Base-by-base conservation (phyloP, 1,140 invertebrate species). In the Ceratoteleas bidentatus region DNA sequence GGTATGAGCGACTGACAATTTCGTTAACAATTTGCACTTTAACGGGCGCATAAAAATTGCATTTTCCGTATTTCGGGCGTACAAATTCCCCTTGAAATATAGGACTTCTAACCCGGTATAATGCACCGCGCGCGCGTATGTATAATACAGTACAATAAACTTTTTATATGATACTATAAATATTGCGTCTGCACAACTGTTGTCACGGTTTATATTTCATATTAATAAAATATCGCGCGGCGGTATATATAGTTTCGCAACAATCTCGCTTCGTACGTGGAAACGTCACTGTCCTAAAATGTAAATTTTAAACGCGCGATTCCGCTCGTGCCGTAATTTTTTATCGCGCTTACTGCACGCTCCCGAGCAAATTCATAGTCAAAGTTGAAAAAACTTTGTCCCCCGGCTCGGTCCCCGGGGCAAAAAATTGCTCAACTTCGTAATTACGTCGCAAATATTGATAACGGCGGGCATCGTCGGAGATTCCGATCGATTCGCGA, bases 271-370 rank as follows among this genome's bases (percentile, higher is more conserved):
- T 61, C 16, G 50, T 43, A 49, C 54, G 54, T 32, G 53, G 38
- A 61, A 68, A 76, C 57, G 45, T 49, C 54, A 49, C 64, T 62
- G 52, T 49, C 64, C 73, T 76, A 66, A 75, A 75, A 57, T 66
- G 72, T 47, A 64, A 64, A 76, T 76, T 76, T 76, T 60, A 36
- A 68, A 47, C 52, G 54, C 15, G 47, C 62, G 73, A 75, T 66
- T 75, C 66, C 60, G 73, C 32, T 66, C 45, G 72, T 47, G 72
- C 60, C 62, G 72, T 75, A 75, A 75, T 75, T 75, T 75, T 75
- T 75, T 75, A 66, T 75, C 72, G 24, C 62, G 49, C 60, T 66
- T 66, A 66, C 2, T 73, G 69, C 52, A 49, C 47, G 32, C 54
- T 52, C 34, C 49, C 61, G 11, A 8, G 32, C 43, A 13, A 38